Conservation (phyloP, 2,113 vertebrate genomes). For the Saccopteryx leptura region DNA sequence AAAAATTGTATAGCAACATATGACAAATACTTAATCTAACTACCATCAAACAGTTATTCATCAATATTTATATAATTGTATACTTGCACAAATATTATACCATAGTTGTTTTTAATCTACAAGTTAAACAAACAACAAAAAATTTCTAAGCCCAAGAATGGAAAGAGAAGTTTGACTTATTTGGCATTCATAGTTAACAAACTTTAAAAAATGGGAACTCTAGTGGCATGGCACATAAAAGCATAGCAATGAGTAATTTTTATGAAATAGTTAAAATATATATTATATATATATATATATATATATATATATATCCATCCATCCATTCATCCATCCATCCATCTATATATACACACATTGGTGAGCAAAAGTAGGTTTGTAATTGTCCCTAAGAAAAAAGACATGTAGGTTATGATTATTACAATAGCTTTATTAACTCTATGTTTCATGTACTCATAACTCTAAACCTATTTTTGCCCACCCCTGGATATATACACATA, state of each 20-base stretch:
- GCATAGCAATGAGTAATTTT: neutral
- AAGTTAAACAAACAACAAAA: neutral
- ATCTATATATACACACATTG: too few species aligned
- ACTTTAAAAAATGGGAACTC: neutral
- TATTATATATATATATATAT: too few species aligned
- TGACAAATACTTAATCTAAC: neutral
- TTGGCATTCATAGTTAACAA: neutral
- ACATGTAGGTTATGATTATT: too few species aligned
- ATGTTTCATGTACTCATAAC: too few species aligned
- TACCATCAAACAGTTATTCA: neutral
- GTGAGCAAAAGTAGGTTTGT: too few species aligned
- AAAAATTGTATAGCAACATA: neutral
- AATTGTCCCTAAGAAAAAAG: too few species aligned
- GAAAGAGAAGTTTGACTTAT: neutral
- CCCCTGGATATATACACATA: too few species aligned
- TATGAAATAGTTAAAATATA: neutral
- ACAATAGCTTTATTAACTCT: too few species aligned
- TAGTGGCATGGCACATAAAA: neutral
- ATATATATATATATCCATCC: too few species aligned
- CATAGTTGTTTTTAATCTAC: neutral
- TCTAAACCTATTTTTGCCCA: too few species aligned
- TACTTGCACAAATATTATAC: neutral
- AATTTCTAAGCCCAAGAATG: neutral
- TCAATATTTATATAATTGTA: neutral
- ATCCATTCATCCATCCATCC: too few species aligned